phyloP scores from a whole-genome alignment of 2,797 vertebrate species.

The Peromyscus eremicus region DNA sequence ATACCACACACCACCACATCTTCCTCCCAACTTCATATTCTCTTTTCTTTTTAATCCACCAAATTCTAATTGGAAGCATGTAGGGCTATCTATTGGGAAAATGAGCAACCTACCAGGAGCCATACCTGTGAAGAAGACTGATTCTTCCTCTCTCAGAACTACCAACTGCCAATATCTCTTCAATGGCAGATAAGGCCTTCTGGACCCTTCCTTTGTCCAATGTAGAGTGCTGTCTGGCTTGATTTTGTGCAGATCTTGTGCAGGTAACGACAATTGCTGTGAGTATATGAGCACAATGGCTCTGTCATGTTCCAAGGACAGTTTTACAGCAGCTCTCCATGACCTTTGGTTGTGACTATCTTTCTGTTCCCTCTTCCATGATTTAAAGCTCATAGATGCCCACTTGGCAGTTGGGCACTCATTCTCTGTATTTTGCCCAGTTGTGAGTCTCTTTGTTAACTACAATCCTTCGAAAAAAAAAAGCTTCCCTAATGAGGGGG shows the following conservation, averaged over 20 bases:
- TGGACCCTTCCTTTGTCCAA: not conserved
- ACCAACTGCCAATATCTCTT: not conserved
- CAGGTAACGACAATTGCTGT: not conserved
- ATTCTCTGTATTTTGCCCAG: not conserved
- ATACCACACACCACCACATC: not conserved
- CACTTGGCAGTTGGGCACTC: not conserved
- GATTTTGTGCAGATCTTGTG: not conserved
- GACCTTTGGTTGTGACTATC: not conserved
- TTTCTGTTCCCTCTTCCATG: not conserved
- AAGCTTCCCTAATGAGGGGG: not conserved
- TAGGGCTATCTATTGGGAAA: not conserved
- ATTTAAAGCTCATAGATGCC: not conserved
- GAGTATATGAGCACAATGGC: not conserved
- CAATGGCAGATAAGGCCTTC: not conserved
- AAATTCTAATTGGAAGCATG: not conserved
- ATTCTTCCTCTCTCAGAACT: not conserved
- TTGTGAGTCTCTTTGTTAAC: not conserved
- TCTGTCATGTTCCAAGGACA: not conserved
- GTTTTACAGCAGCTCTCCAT: not conserved
- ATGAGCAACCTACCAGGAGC: too few species aligned
- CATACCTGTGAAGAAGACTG: not conserved
- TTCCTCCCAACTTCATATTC: not conserved
- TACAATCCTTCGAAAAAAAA: not conserved
- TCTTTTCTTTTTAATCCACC: not conserved
- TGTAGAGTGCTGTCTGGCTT: not conserved